Percentiles rank a stretch among this genome's conserved stretches.
Evolutionary conservation across 2,113 vertebrate genomes (phyloP).

Genomic region (Cebus imitator): DNA sequence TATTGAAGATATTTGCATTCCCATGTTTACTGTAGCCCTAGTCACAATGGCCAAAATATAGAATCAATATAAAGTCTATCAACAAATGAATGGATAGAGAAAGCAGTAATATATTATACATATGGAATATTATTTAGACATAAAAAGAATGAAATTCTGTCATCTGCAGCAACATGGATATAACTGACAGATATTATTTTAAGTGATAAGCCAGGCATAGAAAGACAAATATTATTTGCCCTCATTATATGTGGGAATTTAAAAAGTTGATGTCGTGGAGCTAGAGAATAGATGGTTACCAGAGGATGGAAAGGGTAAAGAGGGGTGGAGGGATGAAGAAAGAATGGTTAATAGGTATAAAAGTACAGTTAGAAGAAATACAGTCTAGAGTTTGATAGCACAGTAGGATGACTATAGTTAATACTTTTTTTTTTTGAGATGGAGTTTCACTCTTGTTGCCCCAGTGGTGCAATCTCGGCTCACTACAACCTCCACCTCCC

Average conservation of each 20-base stretch:
- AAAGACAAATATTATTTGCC: not conserved
- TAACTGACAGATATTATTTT: not conserved
- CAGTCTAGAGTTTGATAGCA: not conserved
- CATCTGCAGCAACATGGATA: not conserved
- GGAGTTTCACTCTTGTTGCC: too few species aligned
- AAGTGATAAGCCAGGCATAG: not conserved
- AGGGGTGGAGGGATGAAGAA: not conserved
- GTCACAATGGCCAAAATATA: not conserved
- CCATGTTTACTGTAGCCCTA: not conserved
- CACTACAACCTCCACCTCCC: too few species aligned
- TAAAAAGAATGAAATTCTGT: not conserved
- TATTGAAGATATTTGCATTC: not conserved
- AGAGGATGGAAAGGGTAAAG: not conserved
- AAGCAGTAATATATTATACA: not conserved
- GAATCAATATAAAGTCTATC: not conserved
- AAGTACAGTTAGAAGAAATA: not conserved
- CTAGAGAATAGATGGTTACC: not conserved
- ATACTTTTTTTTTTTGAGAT: too few species aligned
- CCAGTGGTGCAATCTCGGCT: too few species aligned
- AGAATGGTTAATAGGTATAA: not conserved
- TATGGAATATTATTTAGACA: not conserved
- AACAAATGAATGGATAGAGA: not conserved
- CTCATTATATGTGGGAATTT: not conserved
- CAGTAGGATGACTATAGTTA: not conserved
- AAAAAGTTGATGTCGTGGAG: not conserved